phyloP scores from a whole-genome alignment of 2,888 invertebrate species.

The Cylloceria caligata region DNA sequence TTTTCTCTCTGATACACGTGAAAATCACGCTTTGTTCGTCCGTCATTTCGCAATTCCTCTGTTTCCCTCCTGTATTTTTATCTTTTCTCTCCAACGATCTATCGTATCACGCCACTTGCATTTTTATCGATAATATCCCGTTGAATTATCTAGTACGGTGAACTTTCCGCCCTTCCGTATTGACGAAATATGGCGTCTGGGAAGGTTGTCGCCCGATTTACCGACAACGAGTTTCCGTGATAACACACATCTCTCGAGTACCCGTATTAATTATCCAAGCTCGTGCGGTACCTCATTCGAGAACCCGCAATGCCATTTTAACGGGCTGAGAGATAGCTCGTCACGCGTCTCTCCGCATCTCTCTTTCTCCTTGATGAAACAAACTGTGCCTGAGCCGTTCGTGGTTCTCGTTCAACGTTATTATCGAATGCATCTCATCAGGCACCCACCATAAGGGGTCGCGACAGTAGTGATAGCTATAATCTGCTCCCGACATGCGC shows the following conservation, averaged over 20 bases:
- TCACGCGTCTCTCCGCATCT: constrained; percentile 27
- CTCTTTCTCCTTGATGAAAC: constrained; percentile 49
- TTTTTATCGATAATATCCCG: constrained; percentile 45
- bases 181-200: constrained; percentile 31
- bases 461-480: background rate
- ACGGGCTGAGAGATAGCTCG: constrained; percentile 19
- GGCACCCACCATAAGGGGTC: background rate
- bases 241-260: background rate
- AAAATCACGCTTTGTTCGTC: constrained; percentile 15
- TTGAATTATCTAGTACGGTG: constrained; percentile 32
- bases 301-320: constrained; percentile 25
- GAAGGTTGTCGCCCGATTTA: background rate
- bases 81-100: background rate
- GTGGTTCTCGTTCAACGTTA: constrained; percentile 2
- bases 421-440: constrained; percentile 31
- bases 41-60: constrained; percentile 16
- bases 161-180: background rate
- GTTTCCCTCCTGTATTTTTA: background rate
- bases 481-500: constrained; percentile 23
- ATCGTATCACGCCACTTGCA: constrained; percentile 32
- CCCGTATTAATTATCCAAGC: constrained; percentile 48
- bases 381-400: constrained; percentile 18
- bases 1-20: constrained; percentile 9
- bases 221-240: constrained; percentile 4
- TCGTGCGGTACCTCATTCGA: background rate